Base-by-base conservation (phyloP, 2,888 invertebrate genomes). In the Scrobipalpa atriplicella region DNA sequence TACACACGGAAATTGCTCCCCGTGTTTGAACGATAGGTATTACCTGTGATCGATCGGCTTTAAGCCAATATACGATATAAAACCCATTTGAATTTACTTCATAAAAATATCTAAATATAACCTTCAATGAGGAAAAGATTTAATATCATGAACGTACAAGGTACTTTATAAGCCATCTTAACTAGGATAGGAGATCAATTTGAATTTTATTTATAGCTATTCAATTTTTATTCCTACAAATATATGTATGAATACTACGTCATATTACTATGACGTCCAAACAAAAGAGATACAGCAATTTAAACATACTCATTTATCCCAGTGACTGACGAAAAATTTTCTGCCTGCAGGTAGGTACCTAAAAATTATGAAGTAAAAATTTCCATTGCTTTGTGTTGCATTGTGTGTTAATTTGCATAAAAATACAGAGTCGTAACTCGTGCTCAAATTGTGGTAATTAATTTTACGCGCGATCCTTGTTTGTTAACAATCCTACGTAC, bases 1-100 rank as follows among this genome's bases (percentile, higher is more conserved):
- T 16, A 47, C n/a, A n/a, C 47, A 47, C n/a, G 58, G 36, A 58
- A 36, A 61, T 61, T 61, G 61, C 61, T 8, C 29, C 58, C 13
- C 58, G 36, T 36, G 61, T 58, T 58, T 38, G 61, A 41, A 41
- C 16, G 16, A 39, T 41, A 54, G 47, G 47, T 47, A 16, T 19
- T 39, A 68, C 62, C 47, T 29, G 8, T 51, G 21, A 52, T 65
- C 63, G 66, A 66, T 64, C 66, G 60, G 58, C 62, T 56, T 74
- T 63, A 60, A 72, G 18, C 68, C 71, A 73, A 73, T 73, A 73
- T 71, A 74, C 69, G 64, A 66, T 47, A 67, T 47, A 47, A 16
- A 47, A n/a, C 47, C 47, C 5, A 47, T 16, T 47, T 47, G n/a
- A 47, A 16, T 47, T 16, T 47, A n/a, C 47, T 11, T 13, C 2